Base-by-base conservation (phyloP, 30 jellyfish, hydroid and myxozoan species). In the Hydractinia echinata region DNA sequence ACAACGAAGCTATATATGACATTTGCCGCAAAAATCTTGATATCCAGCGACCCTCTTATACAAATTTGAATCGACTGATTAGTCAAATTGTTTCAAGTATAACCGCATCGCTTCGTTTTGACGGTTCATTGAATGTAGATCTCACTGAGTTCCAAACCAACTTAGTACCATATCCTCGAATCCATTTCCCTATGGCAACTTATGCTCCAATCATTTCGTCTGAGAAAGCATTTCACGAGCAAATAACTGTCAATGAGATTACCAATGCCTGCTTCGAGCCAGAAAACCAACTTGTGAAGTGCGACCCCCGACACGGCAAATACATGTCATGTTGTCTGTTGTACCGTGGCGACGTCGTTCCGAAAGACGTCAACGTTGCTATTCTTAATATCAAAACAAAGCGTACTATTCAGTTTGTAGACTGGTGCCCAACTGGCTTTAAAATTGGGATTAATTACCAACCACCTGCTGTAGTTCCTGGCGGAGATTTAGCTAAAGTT, bases 291-390 rank as follows among this genome's bases (percentile, higher is more conserved):
- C 76, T 90, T 96, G 97, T 90, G 44, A 90, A 90, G 79, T 90
- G 97, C 66, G 97, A 90, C 82, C 95, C 96, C 15, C 69, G 90
- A 10, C 48, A 79, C 48, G 97, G 97, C 79, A 90, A 90, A 62
- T 90, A 90, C 89, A 90, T 90, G 97, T 82, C 97, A 53, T 90
- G 97, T 71, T 90, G 97, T 56, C 18, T 90, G 76, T 67, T 90
- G 54, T 90, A 80, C 76, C 86, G 97, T 6, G 97, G 97, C 6
- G 97, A 90, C 67, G 97, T 90, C 61, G 90, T 78, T 8, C 97
- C 97, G 11, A 89, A 89, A 16, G 97, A 90, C 72, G 97, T 90
- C 5, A 90, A 90, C 72, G 94, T 89, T 6, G 79, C 96, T 10
- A 90, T 90, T 60, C 89, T 94, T n/a, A 86, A 77, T 69, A 79